Conservation (phyloP, 2,888 invertebrate genomes). For the Noctua janthina region DNA sequence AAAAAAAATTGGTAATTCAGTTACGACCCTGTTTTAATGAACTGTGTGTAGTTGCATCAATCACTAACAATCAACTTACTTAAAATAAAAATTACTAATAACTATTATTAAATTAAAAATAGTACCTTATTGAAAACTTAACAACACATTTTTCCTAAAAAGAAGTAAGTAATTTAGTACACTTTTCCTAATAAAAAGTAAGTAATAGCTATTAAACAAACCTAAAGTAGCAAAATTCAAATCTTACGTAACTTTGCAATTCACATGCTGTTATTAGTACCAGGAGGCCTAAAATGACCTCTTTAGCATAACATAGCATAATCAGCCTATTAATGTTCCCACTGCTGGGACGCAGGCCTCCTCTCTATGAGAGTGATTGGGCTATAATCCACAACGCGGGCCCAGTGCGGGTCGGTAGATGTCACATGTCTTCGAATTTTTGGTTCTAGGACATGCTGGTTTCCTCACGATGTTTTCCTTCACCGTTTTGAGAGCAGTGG, state of each 20-base stretch:
- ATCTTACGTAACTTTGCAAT: background rate
- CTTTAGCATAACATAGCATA: too few species aligned
- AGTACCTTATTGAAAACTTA: background rate
- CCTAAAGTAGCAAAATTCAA: background rate
- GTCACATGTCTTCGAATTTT: too few species aligned
- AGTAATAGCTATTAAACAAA: background rate
- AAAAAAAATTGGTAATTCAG: background rate
- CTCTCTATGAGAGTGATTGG: too few species aligned
- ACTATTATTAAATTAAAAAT: conserved; percentile 5
- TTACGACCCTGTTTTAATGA: background rate
- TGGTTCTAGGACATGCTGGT: too few species aligned
- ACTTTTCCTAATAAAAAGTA: background rate
- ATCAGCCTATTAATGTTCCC: too few species aligned
- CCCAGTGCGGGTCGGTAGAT: too few species aligned
- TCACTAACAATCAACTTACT: background rate
- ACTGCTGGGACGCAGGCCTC: too few species aligned
- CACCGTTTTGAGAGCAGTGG: too few species aligned
- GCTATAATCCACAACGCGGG: too few species aligned
- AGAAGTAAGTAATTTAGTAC: background rate
- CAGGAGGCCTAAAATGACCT: too few species aligned
- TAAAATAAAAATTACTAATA: conserved; percentile 2
- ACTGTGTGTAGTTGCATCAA: background rate
- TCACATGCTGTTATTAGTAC: too few species aligned
- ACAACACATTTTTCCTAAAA: background rate
- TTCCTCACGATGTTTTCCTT: too few species aligned